These are phyloP conservation scores for Hypomecis atomaria DNA, from an alignment of 2,888 invertebrate species.

Conservation along the genomic window DNA sequence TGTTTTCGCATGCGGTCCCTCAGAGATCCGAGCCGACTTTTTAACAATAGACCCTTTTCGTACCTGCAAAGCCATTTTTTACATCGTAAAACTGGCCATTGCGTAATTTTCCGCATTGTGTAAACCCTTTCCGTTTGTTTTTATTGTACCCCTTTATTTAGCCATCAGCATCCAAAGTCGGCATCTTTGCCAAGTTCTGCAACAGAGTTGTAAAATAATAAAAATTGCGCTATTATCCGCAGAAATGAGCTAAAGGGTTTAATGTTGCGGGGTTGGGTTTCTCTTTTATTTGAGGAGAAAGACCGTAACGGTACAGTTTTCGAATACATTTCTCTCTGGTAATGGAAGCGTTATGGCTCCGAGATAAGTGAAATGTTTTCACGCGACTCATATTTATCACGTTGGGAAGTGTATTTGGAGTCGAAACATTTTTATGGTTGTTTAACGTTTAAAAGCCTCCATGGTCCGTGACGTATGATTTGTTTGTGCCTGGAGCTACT, in stretches of 20 bases:
- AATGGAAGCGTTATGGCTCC: slow-evolving; percentile 61
- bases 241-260: slow-evolving; percentile 80
- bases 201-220: slow-evolving; percentile 79
- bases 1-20: slow-evolving; percentile 58
- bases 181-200: slow-evolving; percentile 79
- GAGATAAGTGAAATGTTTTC: slow-evolving; percentile 68
- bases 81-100: slow-evolving; percentile 73
- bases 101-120: slow-evolving; percentile 83
- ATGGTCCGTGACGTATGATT: slow-evolving; percentile 39
- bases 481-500: slow-evolving; percentile 37
- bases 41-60: slow-evolving; percentile 64
- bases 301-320: slow-evolving; percentile 74
- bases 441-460: slow-evolving; percentile 45
- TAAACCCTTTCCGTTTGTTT: slow-evolving; percentile 84
- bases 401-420: slow-evolving; percentile 38
- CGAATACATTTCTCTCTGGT: slow-evolving; percentile 61
- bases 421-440: slow-evolving; percentile 48
- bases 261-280: slow-evolving; percentile 65
- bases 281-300: slow-evolving; percentile 68
- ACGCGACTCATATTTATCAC: slow-evolving; percentile 59
- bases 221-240: slow-evolving; percentile 80
- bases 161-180: slow-evolving; percentile 60
- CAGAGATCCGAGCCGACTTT: slow-evolving; percentile 45
- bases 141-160: slow-evolving; percentile 76
- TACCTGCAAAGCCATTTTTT: slow-evolving; percentile 79